Evolutionary conservation across 2,888 invertebrate genomes (phyloP).

Genomic region (Calameuta filiformis): DNA sequence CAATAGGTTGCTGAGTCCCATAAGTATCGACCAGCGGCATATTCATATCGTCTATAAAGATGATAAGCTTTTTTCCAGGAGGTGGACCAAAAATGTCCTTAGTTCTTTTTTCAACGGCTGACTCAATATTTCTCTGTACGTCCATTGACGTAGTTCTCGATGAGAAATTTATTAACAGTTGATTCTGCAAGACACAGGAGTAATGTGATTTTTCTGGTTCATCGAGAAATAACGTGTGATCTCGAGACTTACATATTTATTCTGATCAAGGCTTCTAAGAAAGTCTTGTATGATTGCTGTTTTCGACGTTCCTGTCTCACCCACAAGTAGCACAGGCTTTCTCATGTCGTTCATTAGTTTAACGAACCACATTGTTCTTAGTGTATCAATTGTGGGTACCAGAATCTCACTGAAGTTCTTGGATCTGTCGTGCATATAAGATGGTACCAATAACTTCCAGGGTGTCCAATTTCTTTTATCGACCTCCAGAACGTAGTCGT

Average conservation of each 20-base stretch:
- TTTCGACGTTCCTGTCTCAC: constrained; percentile 94
- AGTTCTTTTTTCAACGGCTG: constrained; percentile 88
- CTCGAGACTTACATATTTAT: constrained; percentile 72
- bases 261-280: constrained; percentile 76
- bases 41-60: constrained; percentile 95
- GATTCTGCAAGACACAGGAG: constrained; percentile 68
- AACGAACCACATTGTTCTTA: constrained; percentile 82
- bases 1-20: constrained; percentile 95
- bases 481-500: constrained; percentile 84
- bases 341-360: constrained; percentile 80
- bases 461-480: constrained; percentile 80
- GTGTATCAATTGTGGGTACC: constrained; percentile 90
- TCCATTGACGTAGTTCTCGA: constrained; percentile 91
- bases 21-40: constrained; percentile 92
- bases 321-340: constrained; percentile 85
- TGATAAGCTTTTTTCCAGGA: constrained; percentile 86
- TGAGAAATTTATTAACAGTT: constrained; percentile 90
- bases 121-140: constrained; percentile 88
- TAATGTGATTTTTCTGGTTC: neutral
- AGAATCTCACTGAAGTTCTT: constrained; percentile 84
- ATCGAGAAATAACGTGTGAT: neutral
- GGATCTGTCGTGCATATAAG: constrained; percentile 78
- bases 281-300: constrained; percentile 89
- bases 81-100: constrained; percentile 92
- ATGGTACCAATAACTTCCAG: constrained; percentile 84